phyloP scores from a whole-genome alignment of 2,888 invertebrate species.

The Belgica antarctica region DNA sequence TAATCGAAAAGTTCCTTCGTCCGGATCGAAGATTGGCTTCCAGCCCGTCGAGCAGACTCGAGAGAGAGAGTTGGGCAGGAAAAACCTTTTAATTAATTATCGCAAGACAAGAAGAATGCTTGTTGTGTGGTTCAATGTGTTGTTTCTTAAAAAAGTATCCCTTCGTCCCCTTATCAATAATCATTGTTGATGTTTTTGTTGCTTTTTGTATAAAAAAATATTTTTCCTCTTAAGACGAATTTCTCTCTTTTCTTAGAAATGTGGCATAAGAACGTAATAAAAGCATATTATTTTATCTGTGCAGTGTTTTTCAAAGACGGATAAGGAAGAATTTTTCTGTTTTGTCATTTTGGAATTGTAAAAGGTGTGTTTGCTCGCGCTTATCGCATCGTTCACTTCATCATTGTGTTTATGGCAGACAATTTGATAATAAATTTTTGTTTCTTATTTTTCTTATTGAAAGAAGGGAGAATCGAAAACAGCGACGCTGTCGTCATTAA shows the following conservation, averaged over 20 bases:
- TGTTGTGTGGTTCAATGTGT: too few relatives aligned
- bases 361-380: neutral
- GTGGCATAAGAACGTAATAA: neutral
- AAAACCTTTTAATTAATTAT: too few relatives aligned
- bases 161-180: neutral
- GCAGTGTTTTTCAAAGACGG: neutral
- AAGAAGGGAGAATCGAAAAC: too few relatives aligned
- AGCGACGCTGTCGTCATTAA: too few relatives aligned
- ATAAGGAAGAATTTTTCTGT: neutral
- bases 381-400: neutral
- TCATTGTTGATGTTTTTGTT: neutral
- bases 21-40: neutral
- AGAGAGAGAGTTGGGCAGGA: neutral
- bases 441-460: conserved; percentile 1
- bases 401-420: conserved; percentile 29
- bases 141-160: too few relatives aligned
- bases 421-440: conserved; percentile 21
- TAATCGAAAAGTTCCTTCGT: neutral
- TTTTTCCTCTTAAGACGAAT: conserved; percentile 9
- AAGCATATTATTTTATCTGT: neutral
- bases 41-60: neutral
- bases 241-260: neutral
- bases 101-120: too few relatives aligned
- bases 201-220: conserved; percentile 18
- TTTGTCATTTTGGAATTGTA: neutral